These are phyloP conservation scores for Megaptera novaeangliae DNA, from an alignment of 2,113 vertebrate genomes.

Conservation along the genomic window DNA sequence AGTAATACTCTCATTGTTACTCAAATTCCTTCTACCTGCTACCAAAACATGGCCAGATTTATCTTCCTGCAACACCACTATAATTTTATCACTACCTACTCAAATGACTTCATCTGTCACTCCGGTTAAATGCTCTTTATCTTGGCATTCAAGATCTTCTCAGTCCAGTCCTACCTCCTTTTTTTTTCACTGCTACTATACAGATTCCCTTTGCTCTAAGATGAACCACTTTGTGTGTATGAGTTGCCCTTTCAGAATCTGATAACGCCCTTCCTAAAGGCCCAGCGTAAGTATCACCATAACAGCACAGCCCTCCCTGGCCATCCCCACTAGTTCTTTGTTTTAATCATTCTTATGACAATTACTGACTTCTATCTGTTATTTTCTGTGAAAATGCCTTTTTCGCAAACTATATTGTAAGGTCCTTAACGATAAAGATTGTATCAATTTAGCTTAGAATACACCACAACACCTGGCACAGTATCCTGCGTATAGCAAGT, in stretches of 20 bases:
- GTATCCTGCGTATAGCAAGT: neutral
- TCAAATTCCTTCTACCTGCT: neutral
- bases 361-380: neutral
- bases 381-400: neutral
- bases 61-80: neutral
- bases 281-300: neutral
- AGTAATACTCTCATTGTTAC: neutral
- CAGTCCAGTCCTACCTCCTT: neutral
- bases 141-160: neutral
- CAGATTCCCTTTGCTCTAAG: neutral
- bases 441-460: neutral
- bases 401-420: neutral
- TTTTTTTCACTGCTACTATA: neutral
- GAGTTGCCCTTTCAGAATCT: neutral
- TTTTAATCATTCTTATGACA: neutral
- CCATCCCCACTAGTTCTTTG: neutral
- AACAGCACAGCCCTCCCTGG: accelerated
- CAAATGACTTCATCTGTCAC: neutral
- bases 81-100: neutral
- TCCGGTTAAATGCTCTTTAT: neutral
- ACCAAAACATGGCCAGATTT: neutral
- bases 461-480: neutral
- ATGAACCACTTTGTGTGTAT: neutral
- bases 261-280: neutral
- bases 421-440: neutral